phyloP scores from a whole-genome alignment of 2,113 vertebrate genomes.

The Dinomys branickii region DNA sequence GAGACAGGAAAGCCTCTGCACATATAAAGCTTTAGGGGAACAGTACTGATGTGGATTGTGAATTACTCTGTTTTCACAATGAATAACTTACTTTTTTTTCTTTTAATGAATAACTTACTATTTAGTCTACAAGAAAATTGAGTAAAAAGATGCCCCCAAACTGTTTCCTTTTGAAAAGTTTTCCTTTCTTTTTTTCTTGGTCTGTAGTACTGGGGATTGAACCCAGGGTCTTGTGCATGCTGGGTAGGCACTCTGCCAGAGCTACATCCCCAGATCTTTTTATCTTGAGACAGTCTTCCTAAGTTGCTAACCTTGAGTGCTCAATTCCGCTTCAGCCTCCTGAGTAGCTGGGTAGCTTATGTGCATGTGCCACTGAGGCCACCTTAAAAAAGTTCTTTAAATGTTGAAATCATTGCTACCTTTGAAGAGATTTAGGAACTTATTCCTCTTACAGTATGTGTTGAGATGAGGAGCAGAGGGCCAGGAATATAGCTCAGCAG shows the following conservation, averaged over 20 bases:
- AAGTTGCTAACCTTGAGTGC: background rate
- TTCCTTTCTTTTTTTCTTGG: background rate
- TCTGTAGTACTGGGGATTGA: background rate
- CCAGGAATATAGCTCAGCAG: too few species aligned
- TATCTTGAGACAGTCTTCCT: background rate
- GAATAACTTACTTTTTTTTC: background rate
- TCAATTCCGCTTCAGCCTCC: background rate
- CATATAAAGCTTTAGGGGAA: background rate
- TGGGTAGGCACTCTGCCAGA: background rate
- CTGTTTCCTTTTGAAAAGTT: background rate
- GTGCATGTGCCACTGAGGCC: background rate
- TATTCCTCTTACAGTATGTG: background rate
- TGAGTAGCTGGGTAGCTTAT: background rate
- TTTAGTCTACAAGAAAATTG: background rate
- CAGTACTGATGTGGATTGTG: background rate
- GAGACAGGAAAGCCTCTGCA: background rate
- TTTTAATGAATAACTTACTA: background rate
- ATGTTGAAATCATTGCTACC: background rate
- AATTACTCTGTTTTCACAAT: conserved; percentile 1
- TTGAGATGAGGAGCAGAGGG: too few species aligned
- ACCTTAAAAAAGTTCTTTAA: background rate
- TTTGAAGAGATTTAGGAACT: conserved; percentile 1
- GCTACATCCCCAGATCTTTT: background rate
- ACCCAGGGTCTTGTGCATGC: background rate
- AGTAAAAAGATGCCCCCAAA: background rate